Conservation (phyloP, 2,888 invertebrate species). For the Elaeidobius kamerunicus region DNA sequence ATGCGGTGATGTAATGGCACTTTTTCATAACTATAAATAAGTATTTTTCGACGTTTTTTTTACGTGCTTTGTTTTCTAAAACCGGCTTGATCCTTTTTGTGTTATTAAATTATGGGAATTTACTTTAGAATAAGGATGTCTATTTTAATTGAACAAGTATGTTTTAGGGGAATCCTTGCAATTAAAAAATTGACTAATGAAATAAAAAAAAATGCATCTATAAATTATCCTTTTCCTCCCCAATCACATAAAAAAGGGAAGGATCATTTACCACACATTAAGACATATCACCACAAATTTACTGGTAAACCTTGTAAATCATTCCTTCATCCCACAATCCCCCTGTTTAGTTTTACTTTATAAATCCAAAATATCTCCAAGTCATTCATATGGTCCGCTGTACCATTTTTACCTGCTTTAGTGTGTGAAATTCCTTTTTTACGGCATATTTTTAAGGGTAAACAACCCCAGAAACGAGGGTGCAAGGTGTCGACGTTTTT, state of each 20-base stretch:
- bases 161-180: too few species aligned
- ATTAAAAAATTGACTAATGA: too few species aligned
- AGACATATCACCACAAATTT: slow-evolving; percentile 47
- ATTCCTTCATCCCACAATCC: slow-evolving; percentile 31
- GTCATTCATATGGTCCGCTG: slow-evolving; percentile 10
- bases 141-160: too few species aligned
- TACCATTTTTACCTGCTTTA: slow-evolving; percentile 34
- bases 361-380: neutral
- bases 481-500: slow-evolving; percentile 33
- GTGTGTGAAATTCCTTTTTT: slow-evolving; percentile 48
- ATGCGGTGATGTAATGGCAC: too few species aligned
- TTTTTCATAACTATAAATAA: too few species aligned
- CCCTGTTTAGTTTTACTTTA: slow-evolving; percentile 18
- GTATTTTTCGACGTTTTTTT: too few species aligned
- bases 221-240: slow-evolving; percentile 18
- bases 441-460: slow-evolving; percentile 39
- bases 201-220: too few species aligned
- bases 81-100: too few species aligned
- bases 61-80: too few species aligned
- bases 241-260: slow-evolving; percentile 10
- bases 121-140: too few species aligned
- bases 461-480: slow-evolving; percentile 38
- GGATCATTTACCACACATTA: slow-evolving; percentile 46
- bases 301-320: slow-evolving; percentile 40
- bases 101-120: too few species aligned